These are phyloP conservation scores for Climacteris rufus DNA, from an alignment of 2,113 vertebrate genomes.

Conservation along the genomic window DNA sequence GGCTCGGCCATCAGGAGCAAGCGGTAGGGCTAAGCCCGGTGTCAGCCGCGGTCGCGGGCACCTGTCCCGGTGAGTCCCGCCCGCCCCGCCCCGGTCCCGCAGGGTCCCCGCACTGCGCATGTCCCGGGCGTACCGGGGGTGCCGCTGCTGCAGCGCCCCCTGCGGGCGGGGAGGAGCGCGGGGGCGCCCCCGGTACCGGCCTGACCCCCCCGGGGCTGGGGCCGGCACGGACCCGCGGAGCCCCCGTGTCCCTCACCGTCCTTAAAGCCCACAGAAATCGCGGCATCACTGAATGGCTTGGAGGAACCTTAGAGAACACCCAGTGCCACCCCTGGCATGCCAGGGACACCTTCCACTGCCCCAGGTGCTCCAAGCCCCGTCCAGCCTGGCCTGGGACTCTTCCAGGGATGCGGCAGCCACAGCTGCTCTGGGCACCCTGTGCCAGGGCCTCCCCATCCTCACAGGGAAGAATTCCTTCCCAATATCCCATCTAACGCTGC, in stretches of 20 bases:
- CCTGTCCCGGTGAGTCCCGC: no score
- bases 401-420: neutral
- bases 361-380: neutral
- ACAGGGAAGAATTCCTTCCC: fast-evolving
- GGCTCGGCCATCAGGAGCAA: neutral
- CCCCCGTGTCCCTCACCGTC: no score
- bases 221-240: neutral
- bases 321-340: neutral
- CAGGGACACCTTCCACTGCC: neutral
- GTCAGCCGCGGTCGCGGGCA: no score
- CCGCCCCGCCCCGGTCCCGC: neutral
- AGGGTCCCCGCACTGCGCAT: constrained; percentile 27
- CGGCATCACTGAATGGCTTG: fast-evolving
- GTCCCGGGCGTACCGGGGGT: neutral
- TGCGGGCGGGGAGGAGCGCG: neutral
- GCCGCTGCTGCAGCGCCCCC: neutral
- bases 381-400: neutral
- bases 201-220: neutral
- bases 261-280: fast-evolving
- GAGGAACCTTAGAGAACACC: neutral
- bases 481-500: fast-evolving
- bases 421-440: fast-evolving
- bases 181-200: neutral
- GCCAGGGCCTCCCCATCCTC: fast-evolving
- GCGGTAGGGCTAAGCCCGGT: neutral